These are phyloP conservation scores for Xestia c-nigrum DNA, from an alignment of 2,888 invertebrate species.

Conservation along the genomic window DNA sequence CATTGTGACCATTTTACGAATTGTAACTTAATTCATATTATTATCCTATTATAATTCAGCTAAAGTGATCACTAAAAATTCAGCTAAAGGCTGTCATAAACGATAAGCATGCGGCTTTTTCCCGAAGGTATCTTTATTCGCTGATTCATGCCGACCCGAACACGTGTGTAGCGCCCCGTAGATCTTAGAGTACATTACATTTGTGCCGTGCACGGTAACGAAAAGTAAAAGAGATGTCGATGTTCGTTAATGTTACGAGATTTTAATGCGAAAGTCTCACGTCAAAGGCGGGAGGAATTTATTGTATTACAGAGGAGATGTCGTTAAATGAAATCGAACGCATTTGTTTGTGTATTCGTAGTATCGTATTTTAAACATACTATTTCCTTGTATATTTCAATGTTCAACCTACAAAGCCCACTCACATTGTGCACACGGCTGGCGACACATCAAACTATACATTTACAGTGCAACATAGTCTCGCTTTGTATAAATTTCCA, in stretches of 20 bases:
- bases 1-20: no score
- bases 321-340: not conserved
- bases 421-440: not conserved
- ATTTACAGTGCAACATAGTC: no score
- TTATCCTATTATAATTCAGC: no score
- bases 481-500: no score
- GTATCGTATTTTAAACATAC: not conserved
- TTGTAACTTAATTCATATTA: no score
- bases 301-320: conserved; percentile 30
- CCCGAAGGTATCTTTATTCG: not conserved
- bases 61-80: no score
- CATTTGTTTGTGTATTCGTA: conserved; percentile 19
- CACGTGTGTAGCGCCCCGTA: not conserved
- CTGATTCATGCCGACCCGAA: not conserved
- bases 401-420: not conserved
- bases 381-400: not conserved
- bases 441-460: no score
- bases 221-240: conserved; percentile 54
- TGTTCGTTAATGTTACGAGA: conserved; percentile 36
- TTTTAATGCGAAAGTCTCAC: conserved; percentile 28
- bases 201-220: conserved; percentile 28
- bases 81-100: no score
- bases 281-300: conserved; percentile 26
- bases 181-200: conserved; percentile 13
- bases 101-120: not conserved